These are phyloP conservation scores for Scarus forsteni DNA, from an alignment of 2,797 vertebrate genomes.

Conservation along the genomic window DNA sequence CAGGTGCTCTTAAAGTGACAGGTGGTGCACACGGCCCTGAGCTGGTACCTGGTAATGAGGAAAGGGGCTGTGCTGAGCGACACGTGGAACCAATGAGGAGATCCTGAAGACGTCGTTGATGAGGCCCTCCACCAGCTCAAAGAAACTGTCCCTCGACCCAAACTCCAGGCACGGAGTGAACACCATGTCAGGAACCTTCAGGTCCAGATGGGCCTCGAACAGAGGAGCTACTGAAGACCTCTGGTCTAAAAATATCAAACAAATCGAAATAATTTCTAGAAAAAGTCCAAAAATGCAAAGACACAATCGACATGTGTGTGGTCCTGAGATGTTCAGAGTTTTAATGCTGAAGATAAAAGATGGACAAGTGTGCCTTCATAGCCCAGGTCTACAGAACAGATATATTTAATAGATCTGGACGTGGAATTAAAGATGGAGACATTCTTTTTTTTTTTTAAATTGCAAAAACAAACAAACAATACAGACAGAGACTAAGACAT, in stretches of 20 bases:
- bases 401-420: too few relatives aligned
- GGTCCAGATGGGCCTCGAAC: slow-evolving; percentile 90
- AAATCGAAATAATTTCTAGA: not conserved
- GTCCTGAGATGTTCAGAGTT: too few relatives aligned
- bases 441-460: too few relatives aligned
- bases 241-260: slow-evolving; percentile 79
- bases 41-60: slow-evolving; percentile 91
- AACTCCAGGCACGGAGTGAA: slow-evolving; percentile 90
- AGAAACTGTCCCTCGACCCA: slow-evolving; percentile 82
- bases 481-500: too few relatives aligned
- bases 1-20: not conserved
- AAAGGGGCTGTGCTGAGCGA: slow-evolving; percentile 77
- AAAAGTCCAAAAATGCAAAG: not conserved
- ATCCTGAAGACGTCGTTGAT: slow-evolving; percentile 86
- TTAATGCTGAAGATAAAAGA: too few relatives aligned
- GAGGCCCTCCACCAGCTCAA: slow-evolving; percentile 87
- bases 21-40: not conserved
- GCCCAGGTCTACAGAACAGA: too few relatives aligned
- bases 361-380: too few relatives aligned
- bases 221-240: slow-evolving; percentile 82
- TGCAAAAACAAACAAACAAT: too few relatives aligned
- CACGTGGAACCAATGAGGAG: slow-evolving; percentile 88
- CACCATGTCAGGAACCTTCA: slow-evolving; percentile 88
- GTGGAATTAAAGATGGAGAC: too few relatives aligned
- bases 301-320: too few relatives aligned